Evolutionary conservation across 1,140 invertebrate genomes (phyloP), one percentile per base, ranked within the genome.

Genomic region (Heliconius hewitsoni): DNA sequence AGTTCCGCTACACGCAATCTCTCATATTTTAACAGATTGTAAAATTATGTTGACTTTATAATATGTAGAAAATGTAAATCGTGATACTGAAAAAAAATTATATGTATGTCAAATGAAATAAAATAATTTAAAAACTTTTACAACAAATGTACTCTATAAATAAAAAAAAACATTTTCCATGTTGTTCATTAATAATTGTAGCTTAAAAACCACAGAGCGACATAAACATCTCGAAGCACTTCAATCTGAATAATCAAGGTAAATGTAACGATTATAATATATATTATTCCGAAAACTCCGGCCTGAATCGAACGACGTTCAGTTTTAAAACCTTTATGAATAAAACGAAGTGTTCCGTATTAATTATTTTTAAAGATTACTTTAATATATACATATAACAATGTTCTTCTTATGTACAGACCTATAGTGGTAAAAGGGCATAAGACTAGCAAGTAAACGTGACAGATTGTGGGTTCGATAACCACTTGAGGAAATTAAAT

Each of bases 261-360:
- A 66, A 66, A 66, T 66, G 60, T 66, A 66, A 66, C 60, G 60
- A 66, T 66, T 66, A 66, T 66, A 66, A 66, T 66, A 66, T 66
- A 66, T 66, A 66, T 27, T 66, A 66, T 66, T 27, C 60, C 11
- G 60, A 66, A 66, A 30, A 30, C 60, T 30, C 60, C 23, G 60
- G 11, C 60, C 60, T 6, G 60, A 66, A 66, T 66, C 60, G 60
- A 27, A 27, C 60, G 27, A 18, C 60, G 27, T 66, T 66, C 60
- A 30, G 23, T 66, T 66, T 66, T n/a, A 66, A 66, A 66, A 66
- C 23, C 9, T 66, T 30, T 30, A 16, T 30, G 23, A 66, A 66
- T 66, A 13, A 66, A 66, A 30, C 18, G 1, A 6, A 16, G 13
- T 27, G 60, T 66, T 66, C 27, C 13, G 60, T 66, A 66, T 18